These are phyloP conservation scores for Sinocyclocheilus rhinocerous DNA, from an alignment of 2,113 vertebrate species.

Conservation along the genomic window DNA sequence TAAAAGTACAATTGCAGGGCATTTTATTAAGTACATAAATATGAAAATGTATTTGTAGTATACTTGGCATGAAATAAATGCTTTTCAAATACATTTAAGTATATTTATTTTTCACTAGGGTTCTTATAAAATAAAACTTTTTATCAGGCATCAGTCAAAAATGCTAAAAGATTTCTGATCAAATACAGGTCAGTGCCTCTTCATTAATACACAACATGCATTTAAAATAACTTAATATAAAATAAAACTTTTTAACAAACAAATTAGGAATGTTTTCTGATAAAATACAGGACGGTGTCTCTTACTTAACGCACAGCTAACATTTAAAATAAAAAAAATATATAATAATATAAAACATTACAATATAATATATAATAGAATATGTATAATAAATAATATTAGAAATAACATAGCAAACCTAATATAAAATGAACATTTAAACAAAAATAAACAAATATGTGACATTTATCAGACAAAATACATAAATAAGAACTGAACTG, in stretches of 20 bases:
- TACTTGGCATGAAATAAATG: too few species aligned
- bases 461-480: not conserved
- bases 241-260: not conserved
- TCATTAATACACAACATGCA: not conserved
- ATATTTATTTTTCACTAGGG: too few species aligned
- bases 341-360: not conserved
- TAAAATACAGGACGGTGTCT: not conserved
- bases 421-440: not conserved
- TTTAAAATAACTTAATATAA: not conserved
- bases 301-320: not conserved
- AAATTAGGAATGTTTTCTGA: not conserved
- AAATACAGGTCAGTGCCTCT: too few species aligned
- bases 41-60: too few species aligned
- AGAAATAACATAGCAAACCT: not conserved
- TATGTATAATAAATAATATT: not conserved
- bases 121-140: too few species aligned
- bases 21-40: too few species aligned
- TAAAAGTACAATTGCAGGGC: too few species aligned
- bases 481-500: not conserved
- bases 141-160: not conserved
- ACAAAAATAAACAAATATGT: not conserved
- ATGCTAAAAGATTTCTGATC: not conserved
- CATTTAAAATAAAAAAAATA: not conserved
- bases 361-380: too few species aligned
- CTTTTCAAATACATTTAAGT: too few species aligned